phyloP scores from a whole-genome alignment of 1,140 invertebrate species.

The Oscheius sp. region DNA sequence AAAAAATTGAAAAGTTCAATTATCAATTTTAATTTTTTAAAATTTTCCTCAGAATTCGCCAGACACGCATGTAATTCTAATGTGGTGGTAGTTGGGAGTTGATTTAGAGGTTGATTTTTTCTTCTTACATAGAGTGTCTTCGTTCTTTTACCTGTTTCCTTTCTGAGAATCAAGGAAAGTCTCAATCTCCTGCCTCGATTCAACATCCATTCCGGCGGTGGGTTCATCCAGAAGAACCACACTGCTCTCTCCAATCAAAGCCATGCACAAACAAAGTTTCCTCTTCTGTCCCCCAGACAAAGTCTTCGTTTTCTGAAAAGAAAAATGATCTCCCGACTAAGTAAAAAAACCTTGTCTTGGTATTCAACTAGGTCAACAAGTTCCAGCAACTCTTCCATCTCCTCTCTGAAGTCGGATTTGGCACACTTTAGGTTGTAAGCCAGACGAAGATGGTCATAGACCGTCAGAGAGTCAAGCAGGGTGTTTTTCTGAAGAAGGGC shows the following conservation, averaged over 20 bases:
- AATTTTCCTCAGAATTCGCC: no score
- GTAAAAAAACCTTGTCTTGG: not conserved
- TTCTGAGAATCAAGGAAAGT: conserved; percentile 42
- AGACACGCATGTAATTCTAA: no score
- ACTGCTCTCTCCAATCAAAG: conserved; percentile 64
- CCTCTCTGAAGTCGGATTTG: not conserved
- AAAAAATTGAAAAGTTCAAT: no score
- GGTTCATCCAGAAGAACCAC: conserved; percentile 82
- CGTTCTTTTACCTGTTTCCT: no score
- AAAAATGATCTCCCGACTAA: conserved; percentile 7
- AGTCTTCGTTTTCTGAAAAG: conserved; percentile 38
- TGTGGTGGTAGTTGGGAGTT: no score
- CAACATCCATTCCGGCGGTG: conserved; percentile 72
- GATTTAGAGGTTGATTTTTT: no score
- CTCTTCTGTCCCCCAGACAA: conserved; percentile 80
- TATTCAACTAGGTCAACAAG: conserved; percentile 26
- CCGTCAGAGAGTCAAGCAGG: conserved; percentile 34
- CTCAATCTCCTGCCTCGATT: conserved; percentile 66
- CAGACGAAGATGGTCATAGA: conserved; percentile 35
- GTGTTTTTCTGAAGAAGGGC: conserved; percentile 36
- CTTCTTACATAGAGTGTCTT: no score
- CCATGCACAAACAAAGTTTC: conserved; percentile 73
- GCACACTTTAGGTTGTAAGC: conserved; percentile 28
- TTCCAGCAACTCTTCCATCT: conserved; percentile 14
- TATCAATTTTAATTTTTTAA: no score